Evolutionary conservation across 2,888 invertebrate genomes (phyloP).

Genomic region (Sinohyriopsis cumingii): DNA sequence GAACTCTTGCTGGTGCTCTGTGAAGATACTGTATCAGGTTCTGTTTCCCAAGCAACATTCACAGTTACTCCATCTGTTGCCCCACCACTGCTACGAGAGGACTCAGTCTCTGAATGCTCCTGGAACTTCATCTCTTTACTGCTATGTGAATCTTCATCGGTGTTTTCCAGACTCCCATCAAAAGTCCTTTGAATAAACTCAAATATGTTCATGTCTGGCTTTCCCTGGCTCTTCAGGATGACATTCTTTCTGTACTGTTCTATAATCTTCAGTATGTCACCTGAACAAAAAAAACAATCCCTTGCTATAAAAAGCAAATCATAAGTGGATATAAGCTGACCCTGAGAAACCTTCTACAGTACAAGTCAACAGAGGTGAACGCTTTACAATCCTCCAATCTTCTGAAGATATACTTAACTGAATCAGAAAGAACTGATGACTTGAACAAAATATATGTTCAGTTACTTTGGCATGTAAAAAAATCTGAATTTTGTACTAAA

Average conservation of each 20-base stretch:
- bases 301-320: slow-evolving; percentile 9
- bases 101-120: no score
- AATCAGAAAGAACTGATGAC: no score
- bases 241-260: slow-evolving; percentile 43
- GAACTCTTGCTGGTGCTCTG: no score
- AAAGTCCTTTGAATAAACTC: slow-evolving; percentile 44
- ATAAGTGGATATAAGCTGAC: slow-evolving; percentile 2
- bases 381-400: no score
- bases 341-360: slow-evolving; percentile 2
- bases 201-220: slow-evolving; percentile 34
- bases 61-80: no score
- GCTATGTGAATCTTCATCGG: slow-evolving; percentile 27
- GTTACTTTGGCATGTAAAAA: no score
- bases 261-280: slow-evolving; percentile 40
- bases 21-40: no score
- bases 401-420: no score
- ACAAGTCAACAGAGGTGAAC: neutral
- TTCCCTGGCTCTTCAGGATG: slow-evolving; percentile 13
- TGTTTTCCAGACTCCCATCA: slow-evolving; percentile 37
- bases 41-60: no score
- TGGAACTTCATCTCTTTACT: slow-evolving; percentile 8
- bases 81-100: no score
- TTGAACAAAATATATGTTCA: no score
- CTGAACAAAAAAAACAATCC: slow-evolving; percentile 14
- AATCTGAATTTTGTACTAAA: no score